Evolutionary conservation across 2,888 invertebrate genomes (phyloP).

Genomic region (Seira musarum): DNA sequence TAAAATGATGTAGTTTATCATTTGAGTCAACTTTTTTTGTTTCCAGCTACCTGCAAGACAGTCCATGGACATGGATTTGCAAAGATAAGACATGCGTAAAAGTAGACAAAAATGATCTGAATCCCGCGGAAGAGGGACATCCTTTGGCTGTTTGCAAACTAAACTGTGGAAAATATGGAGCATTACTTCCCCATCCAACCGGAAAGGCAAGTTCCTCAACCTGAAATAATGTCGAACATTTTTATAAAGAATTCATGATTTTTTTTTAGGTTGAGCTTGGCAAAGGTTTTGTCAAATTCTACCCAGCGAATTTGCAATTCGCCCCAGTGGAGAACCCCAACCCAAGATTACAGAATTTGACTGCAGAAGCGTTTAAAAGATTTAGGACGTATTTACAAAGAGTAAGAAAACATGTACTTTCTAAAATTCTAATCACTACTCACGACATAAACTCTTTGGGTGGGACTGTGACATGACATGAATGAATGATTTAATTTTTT

Average conservation of each 20-base stretch:
- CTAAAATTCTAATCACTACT: too few relatives aligned
- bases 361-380: constrained; percentile 52
- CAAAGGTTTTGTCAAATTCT: constrained; percentile 58
- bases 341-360: constrained; percentile 32
- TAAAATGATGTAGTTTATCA: neutral
- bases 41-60: constrained; percentile 38
- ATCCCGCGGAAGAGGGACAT: constrained; percentile 41
- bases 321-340: constrained; percentile 74
- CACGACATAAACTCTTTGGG: too few relatives aligned
- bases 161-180: constrained; percentile 68
- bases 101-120: constrained; percentile 47
- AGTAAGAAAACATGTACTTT: too few relatives aligned
- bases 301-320: constrained; percentile 66
- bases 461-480: too few relatives aligned
- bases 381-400: constrained; percentile 60
- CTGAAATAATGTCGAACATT: too few relatives aligned
- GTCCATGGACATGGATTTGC: constrained; percentile 65
- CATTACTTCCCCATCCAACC: constrained; percentile 70
- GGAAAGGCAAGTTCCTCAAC: constrained; percentile 62
- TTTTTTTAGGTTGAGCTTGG: constrained; percentile 60
- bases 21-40: neutral
- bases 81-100: constrained; percentile 60
- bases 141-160: constrained; percentile 69
- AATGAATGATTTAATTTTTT: too few relatives aligned
- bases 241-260: too few relatives aligned